Evolutionary conservation across 2,888 invertebrate species (phyloP).

Genomic region (Steinernema hermaphroditum): DNA sequence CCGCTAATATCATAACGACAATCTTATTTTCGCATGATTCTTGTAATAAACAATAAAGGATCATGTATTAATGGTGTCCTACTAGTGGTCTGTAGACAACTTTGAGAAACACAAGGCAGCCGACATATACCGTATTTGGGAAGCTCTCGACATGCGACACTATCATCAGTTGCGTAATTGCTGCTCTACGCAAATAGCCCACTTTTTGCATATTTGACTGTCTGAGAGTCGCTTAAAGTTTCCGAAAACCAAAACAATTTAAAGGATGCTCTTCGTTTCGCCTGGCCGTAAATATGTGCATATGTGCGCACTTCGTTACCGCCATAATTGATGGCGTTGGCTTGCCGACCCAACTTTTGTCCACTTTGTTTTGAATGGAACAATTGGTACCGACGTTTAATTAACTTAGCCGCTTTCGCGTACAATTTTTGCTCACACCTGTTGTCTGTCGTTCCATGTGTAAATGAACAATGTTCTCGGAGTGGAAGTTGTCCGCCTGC

Average conservation of each 20-base stretch:
- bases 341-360: background rate
- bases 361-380: slow-evolving; percentile 1
- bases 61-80: too few relatives aligned
- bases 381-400: background rate
- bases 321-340: background rate
- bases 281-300: background rate
- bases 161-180: too few relatives aligned
- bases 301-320: background rate
- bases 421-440: background rate
- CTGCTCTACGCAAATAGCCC: too few relatives aligned
- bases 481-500: background rate
- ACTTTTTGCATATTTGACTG: too few relatives aligned
- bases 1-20: slow-evolving; percentile 35
- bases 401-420: background rate
- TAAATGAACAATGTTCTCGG: too few relatives aligned
- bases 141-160: too few relatives aligned
- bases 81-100: too few relatives aligned
- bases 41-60: slow-evolving; percentile 1
- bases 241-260: background rate
- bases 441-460: background rate
- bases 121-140: too few relatives aligned
- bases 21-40: background rate
- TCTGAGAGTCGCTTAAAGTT: background rate
- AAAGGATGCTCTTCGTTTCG: background rate
- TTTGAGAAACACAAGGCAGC: too few relatives aligned